Evolutionary conservation across 2,888 invertebrate species (phyloP), one percentile per base, ranked within the genome.

Genomic region (Eristalinus aeneus): DNA sequence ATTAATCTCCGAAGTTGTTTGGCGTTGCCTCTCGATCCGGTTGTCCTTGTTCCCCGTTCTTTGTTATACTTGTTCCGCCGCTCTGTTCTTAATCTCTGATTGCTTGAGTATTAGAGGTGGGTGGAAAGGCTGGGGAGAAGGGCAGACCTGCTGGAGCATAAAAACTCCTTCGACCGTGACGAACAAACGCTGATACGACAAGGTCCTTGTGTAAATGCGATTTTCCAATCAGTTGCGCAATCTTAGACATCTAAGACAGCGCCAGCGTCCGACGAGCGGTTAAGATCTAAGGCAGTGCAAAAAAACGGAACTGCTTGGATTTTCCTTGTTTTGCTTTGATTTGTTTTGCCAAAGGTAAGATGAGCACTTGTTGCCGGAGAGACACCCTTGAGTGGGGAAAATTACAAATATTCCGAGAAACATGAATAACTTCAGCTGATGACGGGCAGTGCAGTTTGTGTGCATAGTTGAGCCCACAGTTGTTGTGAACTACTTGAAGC

Each of bases 191-290:
- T 53, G 58, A 64, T 53, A 46, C 56, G 56, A 74, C 68, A 71
- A 71, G 71, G 81, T 75, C 58, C 71, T 75, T 81, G 56, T 31
- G 69, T 65, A 81, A 75, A 81, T 81, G 81, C 81, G 81, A 81
- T 81, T 81, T 81, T 81, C 81, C 65, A 75, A 81, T 75, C 81
- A 75, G 81, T 75, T 75, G 75, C 69, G 64, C 71, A 75, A 75
- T 81, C 69, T 81, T 54, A 75, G 69, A 27, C 67, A 20, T 20
- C 69, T 81, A 36, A 75, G 69, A 27, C 67, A 20, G 11, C 11
- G 11, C 20, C 46, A 6, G 23, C 39, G 34, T 31, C 64, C 20
- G n/a, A 9, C 39, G 39, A n/a, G 16, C 31, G 20, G 5, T 2
- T 2, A 67, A 63, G 22, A 31, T 46, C 53, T 61, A 32, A 73